phyloP scores from a whole-genome alignment of 2,113 vertebrate genomes.

The Vimba vimba region DNA sequence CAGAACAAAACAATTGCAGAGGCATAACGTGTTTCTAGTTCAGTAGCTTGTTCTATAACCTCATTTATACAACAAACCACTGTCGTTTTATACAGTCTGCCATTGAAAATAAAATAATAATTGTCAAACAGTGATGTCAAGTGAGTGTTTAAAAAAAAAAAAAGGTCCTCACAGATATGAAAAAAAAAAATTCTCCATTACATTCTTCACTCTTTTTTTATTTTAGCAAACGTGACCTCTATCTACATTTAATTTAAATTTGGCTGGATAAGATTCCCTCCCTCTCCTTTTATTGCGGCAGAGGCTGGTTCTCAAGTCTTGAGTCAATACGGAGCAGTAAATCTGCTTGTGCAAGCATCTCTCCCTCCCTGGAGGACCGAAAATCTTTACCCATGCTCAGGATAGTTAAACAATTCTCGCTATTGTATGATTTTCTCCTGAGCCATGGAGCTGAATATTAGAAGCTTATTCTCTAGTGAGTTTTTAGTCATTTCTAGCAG shows the following conservation, averaged over 20 bases:
- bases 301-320: slow-evolving; percentile 59
- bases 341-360: slow-evolving; percentile 68
- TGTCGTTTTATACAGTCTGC: slow-evolving; percentile 10
- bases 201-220: slow-evolving; percentile 19
- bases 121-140: slow-evolving; percentile 39
- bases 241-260: slow-evolving; percentile 59
- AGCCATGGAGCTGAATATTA: slow-evolving; percentile 50
- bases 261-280: slow-evolving; percentile 52
- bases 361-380: slow-evolving; percentile 57
- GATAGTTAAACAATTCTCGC: slow-evolving; percentile 66
- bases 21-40: slow-evolving; percentile 8
- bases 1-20: neutral
- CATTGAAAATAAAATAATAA: slow-evolving; percentile 8
- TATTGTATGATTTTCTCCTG: slow-evolving; percentile 59
- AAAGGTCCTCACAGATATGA: neutral
- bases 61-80: slow-evolving; percentile 16
- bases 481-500: slow-evolving; percentile 50
- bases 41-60: slow-evolving; percentile 26
- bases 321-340: slow-evolving; percentile 63
- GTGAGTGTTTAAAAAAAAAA: slow-evolving; percentile 13
- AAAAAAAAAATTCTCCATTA: neutral
- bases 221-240: slow-evolving; percentile 39
- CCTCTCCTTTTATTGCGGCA: slow-evolving; percentile 53
- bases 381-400: slow-evolving; percentile 65
- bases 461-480: slow-evolving; percentile 47